Evolutionary conservation across 2,888 invertebrate species (phyloP).

Genomic region (Phragmatobia fuliginosa): DNA sequence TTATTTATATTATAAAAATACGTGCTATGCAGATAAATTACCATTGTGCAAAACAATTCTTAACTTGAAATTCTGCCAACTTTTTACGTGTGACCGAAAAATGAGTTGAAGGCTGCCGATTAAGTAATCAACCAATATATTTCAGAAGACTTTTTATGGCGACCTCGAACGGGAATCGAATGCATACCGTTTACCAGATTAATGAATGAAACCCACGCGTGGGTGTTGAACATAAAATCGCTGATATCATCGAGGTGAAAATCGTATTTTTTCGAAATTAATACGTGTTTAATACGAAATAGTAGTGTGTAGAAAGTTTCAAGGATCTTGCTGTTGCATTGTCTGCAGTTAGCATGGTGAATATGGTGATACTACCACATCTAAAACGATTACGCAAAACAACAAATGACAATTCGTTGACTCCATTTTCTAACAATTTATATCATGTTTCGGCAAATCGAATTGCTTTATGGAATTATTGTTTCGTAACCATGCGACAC

Average conservation of each 20-base stretch:
- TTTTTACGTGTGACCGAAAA: conserved; percentile 59
- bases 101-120: conserved; percentile 62
- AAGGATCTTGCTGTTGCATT: too few species aligned
- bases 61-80: conserved; percentile 66
- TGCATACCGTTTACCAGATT: conserved; percentile 31
- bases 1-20: conserved; percentile 6
- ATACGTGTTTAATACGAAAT: neutral
- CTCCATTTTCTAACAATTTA: conserved; percentile 18
- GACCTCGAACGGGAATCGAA: conserved; percentile 49
- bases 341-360: too few species aligned
- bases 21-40: neutral
- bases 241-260: conserved; percentile 32
- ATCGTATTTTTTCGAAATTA: conserved; percentile 6
- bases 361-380: neutral
- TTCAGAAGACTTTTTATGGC: conserved; percentile 44
- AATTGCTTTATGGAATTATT: conserved; percentile 50
- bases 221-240: conserved; percentile 38
- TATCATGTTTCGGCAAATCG: conserved; percentile 37
- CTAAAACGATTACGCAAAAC: conserved; percentile 4
- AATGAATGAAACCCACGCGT: conserved; percentile 49
- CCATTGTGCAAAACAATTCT: neutral
- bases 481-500: conserved; percentile 59
- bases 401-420: neutral
- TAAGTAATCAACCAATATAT: conserved; percentile 57
- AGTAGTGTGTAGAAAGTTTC: neutral